Evolutionary conservation across 2,888 invertebrate genomes (phyloP), one percentile per base, ranked within the genome.

Genomic region (Strigamia maritima): DNA sequence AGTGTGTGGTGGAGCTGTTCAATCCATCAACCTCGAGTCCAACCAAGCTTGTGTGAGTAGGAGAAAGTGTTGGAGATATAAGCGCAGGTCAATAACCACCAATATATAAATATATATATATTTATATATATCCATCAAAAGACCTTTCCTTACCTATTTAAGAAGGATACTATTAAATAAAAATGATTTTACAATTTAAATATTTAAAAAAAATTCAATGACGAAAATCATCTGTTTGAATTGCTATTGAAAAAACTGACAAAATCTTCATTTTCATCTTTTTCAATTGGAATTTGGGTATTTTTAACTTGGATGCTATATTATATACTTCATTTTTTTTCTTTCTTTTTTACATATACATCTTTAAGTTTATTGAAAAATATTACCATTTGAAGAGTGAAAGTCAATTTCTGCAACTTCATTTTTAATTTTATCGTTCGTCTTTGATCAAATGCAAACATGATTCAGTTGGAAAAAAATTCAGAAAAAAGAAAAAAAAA

Each of bases 401-500:
- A 54, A 54, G 54, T 54, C 54, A 54, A 54, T 54, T 54, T 54
- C 54, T 2, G 54, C 22, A n/a, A 54, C 54, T n/a, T 54, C 54
- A 19, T 54, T 54, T 54, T 54, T 54, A 54, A 54, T 54, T 54
- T 54, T 19, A 19, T 54, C 54, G 19, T 54, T 44, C n/a, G 54
- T 4, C 54, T 54, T 54, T 54, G 54, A 54, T 54, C 54, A 54
- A 54, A 54, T 54, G 54, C 54, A 54, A 54, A 54, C 54, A 54
- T 1, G 19, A 44, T 4, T 44, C 44, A 4, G 19, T 54, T 54
- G 54, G 19, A 54, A 54, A 54, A 54, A 2, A 6, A 54, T 3
- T n/a, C 19, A 54, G 54, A 54, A 19, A 54, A 19, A 4, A 19
- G 19, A 54, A 2, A 1, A 19, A 6, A 54, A n/a, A 54, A 19